These are phyloP conservation scores for Mesorhabditis spiculigera DNA, from an alignment of 2,888 invertebrate genomes.

Conservation along the genomic window DNA sequence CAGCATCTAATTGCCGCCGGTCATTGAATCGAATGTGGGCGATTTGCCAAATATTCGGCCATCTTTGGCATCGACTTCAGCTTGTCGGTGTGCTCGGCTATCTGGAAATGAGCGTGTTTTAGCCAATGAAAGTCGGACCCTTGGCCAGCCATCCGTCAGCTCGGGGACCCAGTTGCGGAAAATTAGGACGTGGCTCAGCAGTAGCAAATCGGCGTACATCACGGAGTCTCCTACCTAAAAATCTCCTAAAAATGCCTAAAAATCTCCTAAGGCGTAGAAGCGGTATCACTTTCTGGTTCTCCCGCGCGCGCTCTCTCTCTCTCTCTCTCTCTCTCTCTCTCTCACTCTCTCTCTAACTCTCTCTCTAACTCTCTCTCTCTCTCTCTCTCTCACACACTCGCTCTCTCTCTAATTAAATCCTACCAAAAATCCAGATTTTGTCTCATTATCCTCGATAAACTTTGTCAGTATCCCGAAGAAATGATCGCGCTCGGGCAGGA, in stretches of 20 bases:
- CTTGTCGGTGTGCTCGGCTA: neutral
- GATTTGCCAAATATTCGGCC: neutral
- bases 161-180: neutral
- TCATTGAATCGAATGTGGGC: slow-evolving; percentile 2
- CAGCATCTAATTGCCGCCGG: too few relatives aligned
- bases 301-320: too few relatives aligned
- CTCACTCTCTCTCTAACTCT: neutral
- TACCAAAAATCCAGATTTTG: neutral
- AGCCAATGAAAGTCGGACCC: neutral
- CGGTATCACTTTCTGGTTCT: too few relatives aligned
- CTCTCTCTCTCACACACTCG: too few relatives aligned
- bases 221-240: slow-evolving; percentile 4
- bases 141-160: neutral
- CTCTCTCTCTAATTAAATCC: neutral
- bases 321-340: too few relatives aligned
- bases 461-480: neutral
- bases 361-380: too few relatives aligned
- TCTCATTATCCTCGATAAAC: slow-evolving; percentile 1
- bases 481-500: neutral
- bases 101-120: neutral
- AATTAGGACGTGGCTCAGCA: neutral
- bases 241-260: neutral
- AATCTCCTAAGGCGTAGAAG: too few relatives aligned
- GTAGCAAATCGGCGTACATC: neutral
- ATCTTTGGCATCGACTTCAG: neutral